Evolutionary conservation across 2,888 invertebrate species (phyloP), one percentile per base, ranked within the genome.

Genomic region (Dinocampus coccinellae): DNA sequence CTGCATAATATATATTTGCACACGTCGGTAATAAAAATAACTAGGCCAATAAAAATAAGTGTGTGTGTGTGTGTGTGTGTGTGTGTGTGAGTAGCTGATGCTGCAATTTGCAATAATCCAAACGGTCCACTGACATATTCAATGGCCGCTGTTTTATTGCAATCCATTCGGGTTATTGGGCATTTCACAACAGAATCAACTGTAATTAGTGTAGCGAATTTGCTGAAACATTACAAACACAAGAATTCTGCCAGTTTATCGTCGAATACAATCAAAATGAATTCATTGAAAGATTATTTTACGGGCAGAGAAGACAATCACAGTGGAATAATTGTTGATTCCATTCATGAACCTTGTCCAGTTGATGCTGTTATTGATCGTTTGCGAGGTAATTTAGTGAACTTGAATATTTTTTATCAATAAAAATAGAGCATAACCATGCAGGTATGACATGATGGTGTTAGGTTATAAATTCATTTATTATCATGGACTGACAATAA

Each of bases 291-390:
- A 47, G 66, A 55, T 3, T 69, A 67, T 29, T 92, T 92, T 81
- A 82, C 86, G 42, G 90, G 92, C 0, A 79, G 80, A 10, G 66
- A 81, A 26, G 95, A 95, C 86, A 90, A 92, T 77, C 95, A 92
- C 78, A 91, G 92, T 81, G 95, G 95, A 1, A 87, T 95, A 6
- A 93, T 92, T n/a, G 90, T 95, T 0, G 90, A 92, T 82, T 93
- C 94, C 0, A 85, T 84, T 58, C 81, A 87, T 63, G 92, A 93
- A 85, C 86, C 89, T 52, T 92, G 91, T 85, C 88, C 89, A 53
- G 71, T 81, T 55, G 84, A 85, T 29, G 81, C 87, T 53, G 92
- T 94, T 84, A 64, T 83, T 0, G 81, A 85, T 20, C 90, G 90
- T 80, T 86, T 95, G 68, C 82, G 89, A 89, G 91, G 94, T 93